Percentiles rank a stretch among this genome's conserved stretches.
Evolutionary conservation across 2,797 vertebrate genomes (phyloP).

Genomic region (Liparis tanakae): DNA sequence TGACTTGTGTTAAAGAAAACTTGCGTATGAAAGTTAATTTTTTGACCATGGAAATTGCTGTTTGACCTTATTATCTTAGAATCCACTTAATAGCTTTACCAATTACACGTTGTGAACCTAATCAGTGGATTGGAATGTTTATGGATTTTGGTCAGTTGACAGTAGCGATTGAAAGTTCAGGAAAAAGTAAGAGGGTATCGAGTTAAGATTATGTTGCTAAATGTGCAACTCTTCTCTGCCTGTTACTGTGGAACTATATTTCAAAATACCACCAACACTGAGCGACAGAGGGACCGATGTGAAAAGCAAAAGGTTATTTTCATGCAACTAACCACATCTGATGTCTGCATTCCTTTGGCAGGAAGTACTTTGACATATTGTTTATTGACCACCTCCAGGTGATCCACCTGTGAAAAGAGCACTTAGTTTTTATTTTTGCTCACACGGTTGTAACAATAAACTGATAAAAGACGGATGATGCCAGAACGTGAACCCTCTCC

Average conservation of each 20-base stretch:
- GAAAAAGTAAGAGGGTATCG: neutral
- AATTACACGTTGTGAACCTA: neutral
- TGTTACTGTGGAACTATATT: neutral
- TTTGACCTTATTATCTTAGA: neutral
- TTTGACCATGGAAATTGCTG: neutral
- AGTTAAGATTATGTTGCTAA: constrained; percentile 4
- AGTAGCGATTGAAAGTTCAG: neutral
- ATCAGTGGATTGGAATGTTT: neutral
- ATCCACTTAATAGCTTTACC: neutral
- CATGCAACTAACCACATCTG: constrained; percentile 76
- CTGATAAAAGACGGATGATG: neutral
- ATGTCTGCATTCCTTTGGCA: constrained; percentile 86
- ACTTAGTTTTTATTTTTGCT: constrained; percentile 1
- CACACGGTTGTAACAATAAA: constrained; percentile 5
- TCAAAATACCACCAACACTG: neutral
- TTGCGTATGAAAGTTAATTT: neutral
- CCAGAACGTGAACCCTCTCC: neutral
- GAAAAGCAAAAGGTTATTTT: neutral
- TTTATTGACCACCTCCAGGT: constrained; percentile 95
- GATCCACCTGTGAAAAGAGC: constrained; percentile 85
- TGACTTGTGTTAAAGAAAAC: neutral
- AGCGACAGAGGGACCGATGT: neutral
- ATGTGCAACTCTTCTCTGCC: neutral
- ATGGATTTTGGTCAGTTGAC: neutral
- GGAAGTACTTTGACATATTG: constrained; percentile 94